Evolutionary conservation across 2,113 vertebrate genomes (phyloP).

Genomic region (Gymnarchus niloticus): DNA sequence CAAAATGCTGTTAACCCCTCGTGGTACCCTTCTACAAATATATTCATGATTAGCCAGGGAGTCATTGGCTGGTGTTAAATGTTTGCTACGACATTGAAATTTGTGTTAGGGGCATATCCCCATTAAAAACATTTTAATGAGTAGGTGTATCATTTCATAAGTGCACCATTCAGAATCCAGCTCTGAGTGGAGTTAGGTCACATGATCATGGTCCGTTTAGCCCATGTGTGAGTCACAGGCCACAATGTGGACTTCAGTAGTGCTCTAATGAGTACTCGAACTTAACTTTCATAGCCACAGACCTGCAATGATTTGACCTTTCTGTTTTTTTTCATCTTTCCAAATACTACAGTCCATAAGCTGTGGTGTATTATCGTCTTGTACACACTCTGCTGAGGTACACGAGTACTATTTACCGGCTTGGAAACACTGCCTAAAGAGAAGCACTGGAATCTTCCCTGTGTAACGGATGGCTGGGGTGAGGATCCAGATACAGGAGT

Average conservation of each 20-base stretch:
- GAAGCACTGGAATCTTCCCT: too few relatives aligned
- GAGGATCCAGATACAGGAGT: too few relatives aligned
- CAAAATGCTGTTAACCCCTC: background rate
- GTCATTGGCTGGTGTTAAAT: constrained; percentile 6
- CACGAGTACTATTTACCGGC: background rate
- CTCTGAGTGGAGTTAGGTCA: background rate
- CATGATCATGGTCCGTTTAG: background rate
- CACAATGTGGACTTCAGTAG: background rate
- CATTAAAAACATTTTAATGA: background rate
- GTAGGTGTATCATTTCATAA: background rate
- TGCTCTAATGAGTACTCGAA: background rate
- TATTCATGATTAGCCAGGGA: background rate
- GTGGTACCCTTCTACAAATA: background rate
- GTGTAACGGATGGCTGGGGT: too few relatives aligned
- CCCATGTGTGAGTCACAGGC: background rate
- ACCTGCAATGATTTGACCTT: background rate
- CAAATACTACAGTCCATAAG: background rate
- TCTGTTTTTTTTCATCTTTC: background rate
- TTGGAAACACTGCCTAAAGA: background rate
- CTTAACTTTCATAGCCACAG: too few relatives aligned
- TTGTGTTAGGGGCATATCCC: background rate
- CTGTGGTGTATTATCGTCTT: too few relatives aligned
- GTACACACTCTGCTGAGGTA: background rate
- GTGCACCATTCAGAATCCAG: background rate
- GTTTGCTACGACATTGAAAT: background rate